Base-by-base conservation (phyloP, 2,888 invertebrate genomes). In the Caenorhabditis doughertyi region DNA sequence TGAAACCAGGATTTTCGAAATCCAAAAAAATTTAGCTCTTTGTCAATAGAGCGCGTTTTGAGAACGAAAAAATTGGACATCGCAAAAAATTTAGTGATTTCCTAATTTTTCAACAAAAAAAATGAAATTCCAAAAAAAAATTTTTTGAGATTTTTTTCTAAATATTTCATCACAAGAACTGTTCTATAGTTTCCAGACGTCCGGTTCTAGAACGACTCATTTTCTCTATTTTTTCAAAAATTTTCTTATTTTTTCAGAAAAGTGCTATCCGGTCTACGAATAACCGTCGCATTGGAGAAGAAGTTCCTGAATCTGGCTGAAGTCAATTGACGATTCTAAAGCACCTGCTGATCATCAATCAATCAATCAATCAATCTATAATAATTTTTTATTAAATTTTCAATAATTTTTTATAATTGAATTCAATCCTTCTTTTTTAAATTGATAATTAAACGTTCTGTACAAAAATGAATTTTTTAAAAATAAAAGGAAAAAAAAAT, bases 231-330 rank as follows among this genome's bases (percentile, higher is more conserved):
- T 18, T 56, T 3, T 16, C 9, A 11, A 8, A 16, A 13, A 42
- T 11, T 13, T 16, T 47, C 4, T 18, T 2, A 21, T 25, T 29
- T 49, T 68, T 72, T 27, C 85, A 89, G 86, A 60, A 85, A 89
- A 80, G 84, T 86, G 5, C 72, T 88, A 11, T 71, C 83, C 13
- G 88, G 88, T 16, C 64, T 85, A 1, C 85, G 89, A 27, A 58
- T 89, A 68, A 51, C 62, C n/a, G 85, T 88, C 9, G 67, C 73
- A 3, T 73, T 89, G 49, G 87, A 89, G 64, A 89, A 89, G 65
- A 81, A 87, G 55, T 89, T 81, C 56, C 73, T 89, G 72, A 87
- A 88, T 56, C 67, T 88, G 18, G 72, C 65, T 35, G 85, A 88
- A 35, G 81, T 89, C 25, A 65, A 39, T 13, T 79, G 39, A 77